Evolutionary conservation across 2,797 vertebrate genomes (phyloP), one percentile per base, ranked within the genome.

Genomic region (Antrozous pallidus): DNA sequence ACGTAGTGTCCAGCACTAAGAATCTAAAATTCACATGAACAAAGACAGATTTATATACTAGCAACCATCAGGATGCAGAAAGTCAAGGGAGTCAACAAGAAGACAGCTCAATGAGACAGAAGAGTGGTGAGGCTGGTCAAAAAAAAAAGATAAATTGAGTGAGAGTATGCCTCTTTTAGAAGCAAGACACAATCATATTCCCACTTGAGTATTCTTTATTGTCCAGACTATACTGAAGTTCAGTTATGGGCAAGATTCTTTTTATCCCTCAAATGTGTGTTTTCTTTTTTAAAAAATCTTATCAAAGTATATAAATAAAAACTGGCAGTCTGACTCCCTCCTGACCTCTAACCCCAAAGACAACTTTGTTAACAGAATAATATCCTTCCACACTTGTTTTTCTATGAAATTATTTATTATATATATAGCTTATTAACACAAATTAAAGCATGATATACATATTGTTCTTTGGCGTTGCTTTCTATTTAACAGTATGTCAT

Each of bases 11-110:
- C 26, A 22, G 14, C 28, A 54, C 6, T 20, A 91, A 33, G 63
- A 95, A 88, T 89, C 58, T 47, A 67, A 96, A 96, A 89, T 93
- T 92, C 75, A 84, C 87, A 81, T 36, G 87, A 84, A 93, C 80
- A 74, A 94, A 88, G 67, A 94, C 42, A 87, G 42, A 24, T 81
- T 95, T 88, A 65, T 91, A 94, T 92, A 90, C 56, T 77, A 95
- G 24, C 51, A 88, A 49, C 54, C n/a, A 20, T 84, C 26, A 90
- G 51, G 38, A 33, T 77, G 20, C 36, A 94, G 74, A 88, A 94
- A 51, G 74, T 65, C 90, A 61, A 89, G 17, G 14, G 24, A n/a
- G n/a, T 95, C 73, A 85, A 40, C 22, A 93, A 49, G 63, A 28
- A 79, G 63, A 84, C 22, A 91, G 78, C 22, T 86, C 5, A 16